Conservation (phyloP, 2,888 invertebrate genomes). For the Drosophila mercatorum region DNA sequence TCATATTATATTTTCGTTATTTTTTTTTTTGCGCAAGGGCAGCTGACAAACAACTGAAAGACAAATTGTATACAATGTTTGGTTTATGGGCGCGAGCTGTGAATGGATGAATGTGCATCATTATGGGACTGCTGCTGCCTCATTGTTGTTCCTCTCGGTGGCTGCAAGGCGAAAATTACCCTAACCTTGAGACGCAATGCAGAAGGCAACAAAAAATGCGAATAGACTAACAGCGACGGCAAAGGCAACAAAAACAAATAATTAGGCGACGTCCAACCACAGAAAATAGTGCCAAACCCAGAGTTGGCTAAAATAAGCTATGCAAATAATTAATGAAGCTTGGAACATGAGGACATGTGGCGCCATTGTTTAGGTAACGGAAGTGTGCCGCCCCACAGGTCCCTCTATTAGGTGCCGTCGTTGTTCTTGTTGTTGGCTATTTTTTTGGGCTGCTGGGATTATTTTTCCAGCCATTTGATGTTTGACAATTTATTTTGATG, state of each 20-base stretch:
- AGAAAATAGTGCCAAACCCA: conserved; percentile 5
- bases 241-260: conserved; percentile 45
- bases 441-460: conserved; percentile 38
- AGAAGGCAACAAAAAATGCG: conserved; percentile 9
- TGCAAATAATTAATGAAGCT: conserved; percentile 69
- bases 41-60: conserved; percentile 25
- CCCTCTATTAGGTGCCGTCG: conserved; percentile 15
- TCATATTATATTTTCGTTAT: conserved; percentile 5
- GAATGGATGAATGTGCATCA: conserved; percentile 63
- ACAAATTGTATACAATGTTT: conserved; percentile 56
- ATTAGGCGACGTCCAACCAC: conserved; percentile 39
- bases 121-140: conserved; percentile 29
- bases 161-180: conserved; percentile 21
- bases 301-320: conserved; percentile 53
- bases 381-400: conserved; percentile 34
- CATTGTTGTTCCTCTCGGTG: conserved; percentile 12
- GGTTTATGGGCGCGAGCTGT: conserved; percentile 42
- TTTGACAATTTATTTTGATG: conserved; percentile 78
- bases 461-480: conserved; percentile 58
- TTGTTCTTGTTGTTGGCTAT: conserved; percentile 16
- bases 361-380: conserved; percentile 65
- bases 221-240: not conserved
- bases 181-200: conserved; percentile 51
- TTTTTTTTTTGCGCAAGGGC: conserved; percentile 25
- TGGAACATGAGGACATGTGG: conserved; percentile 64